Base-by-base conservation (phyloP, 2,113 vertebrate genomes). In the Thymallus thymallus region DNA sequence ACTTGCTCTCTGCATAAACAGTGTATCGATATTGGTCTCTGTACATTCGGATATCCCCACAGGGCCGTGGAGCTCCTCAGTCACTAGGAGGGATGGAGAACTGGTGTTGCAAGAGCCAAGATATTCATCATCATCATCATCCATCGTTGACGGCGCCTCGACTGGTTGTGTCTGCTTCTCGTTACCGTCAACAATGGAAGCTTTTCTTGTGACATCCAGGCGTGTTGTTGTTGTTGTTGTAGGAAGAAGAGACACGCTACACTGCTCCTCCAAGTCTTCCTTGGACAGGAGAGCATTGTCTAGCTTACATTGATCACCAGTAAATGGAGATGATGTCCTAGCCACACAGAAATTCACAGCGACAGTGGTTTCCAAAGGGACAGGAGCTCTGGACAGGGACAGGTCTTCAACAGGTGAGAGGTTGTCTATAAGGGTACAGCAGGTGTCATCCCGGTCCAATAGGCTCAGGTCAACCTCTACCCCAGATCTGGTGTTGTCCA, bases 61-160 rank as follows among this genome's bases (percentile, higher is more conserved):
- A 24, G 22, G 23, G 4, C 22, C 22, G 22, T 62, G 60, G 22
- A 62, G 9, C 22, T 24, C 22, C 22, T 61, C 58, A 61, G 23
- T 6, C 58, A 61, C 58, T 61, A 62, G 60, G 22, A 62, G 60
- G 16, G 62, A 64, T 29, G 62, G 62, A 30, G 62, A 64, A 16
- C 62, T 5, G 26, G 62, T 29, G 26, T 64, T 16, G 62, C 24
- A 6, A 64, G 24, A 14, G 23, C 16, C 60, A 22, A 61, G 60
- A n/a, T 22, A 29, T 29, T 29, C 26, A 29, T 18, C 62, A 64
- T 41, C 10, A 41, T 41, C 35, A 41, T 41, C 35, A 9, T 41
- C 9, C 9, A 41, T 30, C 10, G 3, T 14, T 64, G 62, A 29
- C 14, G 24, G 23, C 2, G 4, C 5, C 14, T 14, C 62, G 1